Percentiles rank a stretch among this genome's conserved stretches.
phyloP scores from a whole-genome alignment of 2,113 vertebrate genomes.

The Petrocephalus microphthalmus region DNA sequence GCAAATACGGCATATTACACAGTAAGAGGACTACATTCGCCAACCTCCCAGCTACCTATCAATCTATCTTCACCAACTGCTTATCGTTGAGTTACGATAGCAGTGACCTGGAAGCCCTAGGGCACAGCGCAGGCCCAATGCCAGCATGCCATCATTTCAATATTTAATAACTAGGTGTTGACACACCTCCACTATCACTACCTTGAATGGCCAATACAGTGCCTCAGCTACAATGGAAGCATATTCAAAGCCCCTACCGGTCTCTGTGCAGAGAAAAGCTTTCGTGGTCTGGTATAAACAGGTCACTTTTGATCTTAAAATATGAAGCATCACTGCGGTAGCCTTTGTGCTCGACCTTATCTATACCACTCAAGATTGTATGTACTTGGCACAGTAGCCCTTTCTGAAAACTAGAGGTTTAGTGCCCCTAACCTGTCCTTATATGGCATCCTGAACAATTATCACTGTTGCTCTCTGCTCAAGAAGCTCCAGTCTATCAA shows the following conservation, averaged over 20 bases:
- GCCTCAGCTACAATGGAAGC: background rate
- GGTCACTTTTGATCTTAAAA: background rate
- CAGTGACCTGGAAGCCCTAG: background rate
- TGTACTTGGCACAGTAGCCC: background rate
- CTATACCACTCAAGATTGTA: background rate
- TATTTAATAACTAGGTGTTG: slow-evolving; percentile 1
- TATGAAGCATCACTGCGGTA: background rate
- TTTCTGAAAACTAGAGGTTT: background rate
- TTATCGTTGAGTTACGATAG: background rate
- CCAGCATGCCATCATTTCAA: background rate
- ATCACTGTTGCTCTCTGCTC: background rate
- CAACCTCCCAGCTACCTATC: background rate
- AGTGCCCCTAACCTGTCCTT: background rate
- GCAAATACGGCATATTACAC: background rate
- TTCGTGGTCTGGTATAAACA: background rate
- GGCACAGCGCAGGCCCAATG: background rate
- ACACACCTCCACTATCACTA: background rate
- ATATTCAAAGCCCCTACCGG: background rate
- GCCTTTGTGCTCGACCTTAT: background rate
- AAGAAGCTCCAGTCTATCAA: background rate
- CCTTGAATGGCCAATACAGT: background rate
- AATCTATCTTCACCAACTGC: background rate
- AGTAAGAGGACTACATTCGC: background rate
- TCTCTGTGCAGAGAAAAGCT: background rate
- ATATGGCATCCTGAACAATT: background rate